Evolutionary conservation across 1,140 invertebrate genomes (phyloP).

Genomic region (Drosophila tropicalis): DNA sequence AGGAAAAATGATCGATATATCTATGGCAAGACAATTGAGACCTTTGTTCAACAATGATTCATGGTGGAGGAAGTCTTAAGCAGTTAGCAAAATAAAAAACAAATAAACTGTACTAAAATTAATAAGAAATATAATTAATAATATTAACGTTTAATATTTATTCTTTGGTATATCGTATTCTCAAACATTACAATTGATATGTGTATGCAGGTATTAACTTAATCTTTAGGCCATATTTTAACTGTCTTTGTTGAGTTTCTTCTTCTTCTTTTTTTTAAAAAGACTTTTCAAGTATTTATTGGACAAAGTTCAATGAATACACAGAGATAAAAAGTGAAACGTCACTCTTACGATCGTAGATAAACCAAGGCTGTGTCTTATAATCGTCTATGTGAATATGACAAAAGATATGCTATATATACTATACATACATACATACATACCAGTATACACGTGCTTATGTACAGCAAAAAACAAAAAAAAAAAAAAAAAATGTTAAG

Average conservation of each 20-base stretch:
- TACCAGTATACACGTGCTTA: constrained; percentile 51
- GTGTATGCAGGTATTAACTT: background rate
- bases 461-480: constrained; percentile 37
- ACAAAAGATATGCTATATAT: constrained; percentile 19
- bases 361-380: constrained; percentile 46
- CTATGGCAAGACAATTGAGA: background rate
- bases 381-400: constrained; percentile 34
- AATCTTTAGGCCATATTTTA: background rate
- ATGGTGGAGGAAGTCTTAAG: constrained; percentile 26
- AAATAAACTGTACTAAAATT: constrained; percentile 10
- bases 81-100: constrained; percentile 24
- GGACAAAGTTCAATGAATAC: constrained; percentile 65
- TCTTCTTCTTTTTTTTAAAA: background rate
- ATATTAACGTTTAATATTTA: background rate
- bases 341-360: constrained; percentile 59
- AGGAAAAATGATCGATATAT: constrained; percentile 41
- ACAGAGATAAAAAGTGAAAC: constrained; percentile 53
- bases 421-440: background rate
- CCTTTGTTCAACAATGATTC: constrained; percentile 32
- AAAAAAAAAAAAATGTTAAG: constrained; percentile 60
- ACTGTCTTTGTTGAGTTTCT: background rate
- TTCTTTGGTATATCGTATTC: no score
- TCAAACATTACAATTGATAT: background rate
- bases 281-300: constrained; percentile 2
- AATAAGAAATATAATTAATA: constrained; percentile 4